Conservation (phyloP, 2,797 vertebrate species). For the Enteromius mattozi region DNA sequence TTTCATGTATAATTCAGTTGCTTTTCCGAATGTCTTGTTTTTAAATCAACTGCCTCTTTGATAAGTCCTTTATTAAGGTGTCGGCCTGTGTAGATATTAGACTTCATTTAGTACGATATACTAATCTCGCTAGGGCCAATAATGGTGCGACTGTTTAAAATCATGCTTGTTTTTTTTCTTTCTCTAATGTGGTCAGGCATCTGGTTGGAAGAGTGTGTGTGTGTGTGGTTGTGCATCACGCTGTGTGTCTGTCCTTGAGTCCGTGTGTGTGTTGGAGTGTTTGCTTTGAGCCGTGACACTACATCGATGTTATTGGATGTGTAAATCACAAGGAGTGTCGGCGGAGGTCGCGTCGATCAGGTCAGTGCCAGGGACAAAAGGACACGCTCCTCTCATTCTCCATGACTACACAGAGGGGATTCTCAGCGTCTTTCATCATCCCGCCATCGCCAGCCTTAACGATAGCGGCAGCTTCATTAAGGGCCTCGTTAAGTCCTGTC, state of each 20-base stretch:
- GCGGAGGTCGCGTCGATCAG: conserved; percentile 30
- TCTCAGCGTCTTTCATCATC: conserved; percentile 73
- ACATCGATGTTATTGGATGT: conserved; percentile 24
- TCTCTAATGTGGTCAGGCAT: conserved; percentile 52
- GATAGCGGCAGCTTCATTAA: conserved; percentile 82
- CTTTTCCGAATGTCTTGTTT: conserved; percentile 31
- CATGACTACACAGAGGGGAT: conserved; percentile 48
- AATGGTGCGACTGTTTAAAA: conserved; percentile 29
- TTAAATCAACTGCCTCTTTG: conserved; percentile 12
- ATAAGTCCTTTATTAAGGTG: conserved; percentile 39
- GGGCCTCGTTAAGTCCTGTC: conserved; percentile 76
- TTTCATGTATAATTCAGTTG: conserved; percentile 42
- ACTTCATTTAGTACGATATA: conserved; percentile 35
- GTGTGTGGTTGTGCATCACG: conserved; percentile 6
- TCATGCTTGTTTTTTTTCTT: conserved; percentile 47
- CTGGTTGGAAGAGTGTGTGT: conserved; percentile 31
- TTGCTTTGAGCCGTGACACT: conserved; percentile 27
- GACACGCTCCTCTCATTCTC: conserved; percentile 55
- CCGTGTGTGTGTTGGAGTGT: not conserved
- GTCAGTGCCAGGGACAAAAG: conserved; percentile 41
- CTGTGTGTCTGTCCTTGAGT: conserved; percentile 37
- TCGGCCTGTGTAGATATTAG: conserved; percentile 43
- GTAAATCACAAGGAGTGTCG: conserved; percentile 38
- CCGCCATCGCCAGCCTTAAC: conserved; percentile 74
- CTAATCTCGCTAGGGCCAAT: conserved; percentile 10